These are phyloP conservation scores for Barnardius zonarius DNA, from an alignment of 2,113 vertebrate genomes.

Conservation along the genomic window DNA sequence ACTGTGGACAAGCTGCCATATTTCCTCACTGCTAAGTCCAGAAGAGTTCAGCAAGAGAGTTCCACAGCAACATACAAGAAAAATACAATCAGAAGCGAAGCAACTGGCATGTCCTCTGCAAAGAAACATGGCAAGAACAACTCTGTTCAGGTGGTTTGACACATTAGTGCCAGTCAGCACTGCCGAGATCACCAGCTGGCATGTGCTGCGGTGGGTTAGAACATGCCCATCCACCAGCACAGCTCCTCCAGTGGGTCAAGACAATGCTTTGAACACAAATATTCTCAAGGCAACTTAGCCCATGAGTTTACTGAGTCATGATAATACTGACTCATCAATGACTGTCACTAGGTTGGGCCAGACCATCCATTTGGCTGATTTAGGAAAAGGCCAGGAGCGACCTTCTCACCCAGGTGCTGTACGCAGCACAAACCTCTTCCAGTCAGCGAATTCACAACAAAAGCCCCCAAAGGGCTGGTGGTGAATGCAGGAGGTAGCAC, in stretches of 20 bases:
- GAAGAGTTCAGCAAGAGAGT: neutral
- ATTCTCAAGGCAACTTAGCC: neutral
- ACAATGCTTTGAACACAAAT: neutral
- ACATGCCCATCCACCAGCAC: neutral
- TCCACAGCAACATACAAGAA: fast-evolving
- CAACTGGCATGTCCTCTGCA: fast-evolving
- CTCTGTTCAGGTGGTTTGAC: neutral
- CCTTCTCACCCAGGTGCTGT: neutral
- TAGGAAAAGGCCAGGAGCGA: neutral
- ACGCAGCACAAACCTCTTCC: neutral
- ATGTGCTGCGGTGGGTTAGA: fast-evolving
- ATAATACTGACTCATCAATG: neutral
- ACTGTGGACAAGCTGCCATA: fast-evolving
- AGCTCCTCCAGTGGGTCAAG: neutral
- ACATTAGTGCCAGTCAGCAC: neutral
- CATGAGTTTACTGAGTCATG: neutral
- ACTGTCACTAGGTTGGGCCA: neutral
- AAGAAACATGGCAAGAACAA: neutral
- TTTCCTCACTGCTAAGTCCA: fast-evolving
- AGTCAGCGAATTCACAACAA: neutral
- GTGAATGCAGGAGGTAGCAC: fast-evolving
- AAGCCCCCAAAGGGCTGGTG: neutral
- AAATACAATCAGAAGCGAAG: neutral
- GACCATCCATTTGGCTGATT: neutral
- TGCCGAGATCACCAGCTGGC: fast-evolving